A percentile compares a stretch with the other conserved stretches of the same genome.
phyloP scores from a whole-genome alignment of 30 jellyfish, hydroid and myxozoan genomes.

The Nemopilema nomurai region DNA sequence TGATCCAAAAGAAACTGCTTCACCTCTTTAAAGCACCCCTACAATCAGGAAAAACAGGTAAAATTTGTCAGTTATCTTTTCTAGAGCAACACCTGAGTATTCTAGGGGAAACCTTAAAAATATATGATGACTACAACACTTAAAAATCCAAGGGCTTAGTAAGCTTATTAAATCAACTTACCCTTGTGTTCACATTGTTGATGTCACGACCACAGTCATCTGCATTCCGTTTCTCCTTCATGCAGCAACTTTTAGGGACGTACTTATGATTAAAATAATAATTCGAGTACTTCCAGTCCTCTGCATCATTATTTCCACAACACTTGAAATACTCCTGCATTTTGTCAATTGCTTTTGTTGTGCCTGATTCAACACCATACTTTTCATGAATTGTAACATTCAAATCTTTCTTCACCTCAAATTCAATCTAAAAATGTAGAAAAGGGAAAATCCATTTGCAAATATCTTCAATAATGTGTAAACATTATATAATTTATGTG shows the following conservation, averaged over 20 bases:
- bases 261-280: background rate
- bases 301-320: constrained; percentile 57
- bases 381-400: constrained; percentile 58
- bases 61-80: too few relatives aligned
- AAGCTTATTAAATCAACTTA: background rate
- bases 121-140: too few relatives aligned
- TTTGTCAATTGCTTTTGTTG: constrained; percentile 75
- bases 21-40: constrained; percentile 85
- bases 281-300: constrained; percentile 68
- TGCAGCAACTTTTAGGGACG: constrained; percentile 65
- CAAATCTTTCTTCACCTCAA: constrained; percentile 46
- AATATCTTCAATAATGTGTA: too few relatives aligned
- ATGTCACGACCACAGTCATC: constrained; percentile 3
- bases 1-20: constrained; percentile 66
- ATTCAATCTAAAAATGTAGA: constrained; percentile 49
- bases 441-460: background rate
- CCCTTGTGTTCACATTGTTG: constrained; percentile 5
- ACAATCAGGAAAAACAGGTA: background rate
- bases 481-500: too few relatives aligned
- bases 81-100: too few relatives aligned
- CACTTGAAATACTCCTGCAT: constrained; percentile 77
- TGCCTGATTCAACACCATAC: constrained; percentile 63
- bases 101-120: too few relatives aligned
- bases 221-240: constrained; percentile 18
- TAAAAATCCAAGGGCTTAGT: too few relatives aligned